Percentiles rank a stretch among this genome's conserved stretches.
Evolutionary conservation across 2,888 invertebrate species (phyloP).

Genomic region (Cybosia mesomella): DNA sequence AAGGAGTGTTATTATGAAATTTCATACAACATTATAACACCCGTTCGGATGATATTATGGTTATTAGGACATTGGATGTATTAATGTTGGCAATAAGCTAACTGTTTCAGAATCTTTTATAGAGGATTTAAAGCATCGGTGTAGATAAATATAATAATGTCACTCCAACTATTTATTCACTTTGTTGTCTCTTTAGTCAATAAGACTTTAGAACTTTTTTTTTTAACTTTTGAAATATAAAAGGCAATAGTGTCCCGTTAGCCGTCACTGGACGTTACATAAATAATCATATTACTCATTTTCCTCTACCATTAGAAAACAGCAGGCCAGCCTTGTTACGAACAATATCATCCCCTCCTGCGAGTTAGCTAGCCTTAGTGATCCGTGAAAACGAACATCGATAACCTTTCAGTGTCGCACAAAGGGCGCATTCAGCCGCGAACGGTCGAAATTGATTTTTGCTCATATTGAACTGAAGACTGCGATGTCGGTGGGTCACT

Average conservation of each 20-base stretch:
- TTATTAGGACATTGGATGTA: too few species aligned
- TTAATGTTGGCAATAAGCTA: too few species aligned
- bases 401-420: slow-evolving; percentile 81
- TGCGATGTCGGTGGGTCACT: slow-evolving; percentile 35
- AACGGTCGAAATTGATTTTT: slow-evolving; percentile 81
- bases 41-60: too few species aligned
- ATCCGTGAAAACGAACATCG: slow-evolving; percentile 81
- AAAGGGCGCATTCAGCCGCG: slow-evolving; percentile 78
- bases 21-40: too few species aligned
- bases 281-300: slow-evolving; percentile 39
- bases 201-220: not conserved
- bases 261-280: slow-evolving; percentile 16
- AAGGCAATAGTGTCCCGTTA: slow-evolving; percentile 20
- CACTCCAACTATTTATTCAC: not conserved
- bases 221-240: slow-evolving; percentile 10
- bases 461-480: slow-evolving; percentile 68
- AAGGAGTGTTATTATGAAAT: too few species aligned
- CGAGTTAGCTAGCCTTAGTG: slow-evolving; percentile 65
- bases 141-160: not conserved
- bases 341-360: slow-evolving; percentile 65
- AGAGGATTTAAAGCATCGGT: too few species aligned
- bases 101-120: too few species aligned
- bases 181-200: not conserved
- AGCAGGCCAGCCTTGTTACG: slow-evolving; percentile 63
- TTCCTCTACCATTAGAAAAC: slow-evolving; percentile 56